Percentiles rank a stretch among this genome's conserved stretches.
phyloP scores from a whole-genome alignment of 2,797 vertebrate genomes.

The Ciconia nigra region DNA sequence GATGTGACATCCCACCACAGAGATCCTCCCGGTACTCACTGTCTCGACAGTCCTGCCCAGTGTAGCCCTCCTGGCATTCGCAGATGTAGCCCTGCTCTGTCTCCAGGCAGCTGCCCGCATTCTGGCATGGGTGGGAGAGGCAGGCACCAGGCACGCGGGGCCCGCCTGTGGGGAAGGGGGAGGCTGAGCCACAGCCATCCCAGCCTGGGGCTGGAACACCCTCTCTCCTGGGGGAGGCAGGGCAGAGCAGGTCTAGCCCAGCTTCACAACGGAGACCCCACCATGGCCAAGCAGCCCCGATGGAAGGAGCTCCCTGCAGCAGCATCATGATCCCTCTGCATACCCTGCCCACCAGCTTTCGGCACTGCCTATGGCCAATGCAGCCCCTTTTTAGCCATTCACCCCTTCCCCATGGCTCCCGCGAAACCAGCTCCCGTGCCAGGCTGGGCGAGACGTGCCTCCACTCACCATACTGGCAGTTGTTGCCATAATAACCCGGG shows the following conservation, averaged over 20 bases:
- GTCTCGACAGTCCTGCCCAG: conserved; percentile 69
- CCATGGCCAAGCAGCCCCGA: fast-evolving
- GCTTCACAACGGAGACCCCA: not conserved
- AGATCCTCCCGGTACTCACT: conserved; percentile 45
- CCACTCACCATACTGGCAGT: conserved; percentile 80
- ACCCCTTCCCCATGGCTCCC: not conserved
- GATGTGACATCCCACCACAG: fast-evolving
- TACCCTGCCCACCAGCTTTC: fast-evolving
- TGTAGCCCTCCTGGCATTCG: conserved; percentile 71
- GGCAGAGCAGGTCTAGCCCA: not conserved
- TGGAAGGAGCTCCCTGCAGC: not conserved
- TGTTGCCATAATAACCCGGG: conserved; percentile 79
- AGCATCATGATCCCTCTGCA: fast-evolving
- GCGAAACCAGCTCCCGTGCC: not conserved
- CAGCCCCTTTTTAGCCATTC: not conserved
- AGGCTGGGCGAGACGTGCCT: fast-evolving
- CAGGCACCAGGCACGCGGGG: conserved; percentile 8
- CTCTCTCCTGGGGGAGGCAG: fast-evolving
- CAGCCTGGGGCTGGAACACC: not conserved
- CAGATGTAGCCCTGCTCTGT: conserved; percentile 70
- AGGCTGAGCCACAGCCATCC: not conserved
- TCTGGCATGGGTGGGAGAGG: conserved; percentile 74
- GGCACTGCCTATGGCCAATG: not conserved
- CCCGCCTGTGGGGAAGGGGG: conserved; percentile 33
- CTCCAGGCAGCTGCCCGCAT: conserved; percentile 75